These are phyloP conservation scores for Uloborus diversus DNA, from an alignment of 1,140 invertebrate genomes.

Conservation along the genomic window DNA sequence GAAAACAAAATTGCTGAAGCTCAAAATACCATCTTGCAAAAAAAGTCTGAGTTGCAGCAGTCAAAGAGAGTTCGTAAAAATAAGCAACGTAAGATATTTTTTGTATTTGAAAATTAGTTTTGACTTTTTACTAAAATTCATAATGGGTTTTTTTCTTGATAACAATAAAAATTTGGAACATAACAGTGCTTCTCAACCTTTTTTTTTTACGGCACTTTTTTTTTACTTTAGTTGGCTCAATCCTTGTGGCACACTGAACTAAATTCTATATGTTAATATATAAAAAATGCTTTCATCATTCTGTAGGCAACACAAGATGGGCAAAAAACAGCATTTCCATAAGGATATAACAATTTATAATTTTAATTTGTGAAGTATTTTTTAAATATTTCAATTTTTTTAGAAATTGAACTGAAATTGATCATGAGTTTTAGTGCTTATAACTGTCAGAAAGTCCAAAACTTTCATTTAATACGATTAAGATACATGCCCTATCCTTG, in stretches of 20 bases:
- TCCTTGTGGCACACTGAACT: too few relatives aligned
- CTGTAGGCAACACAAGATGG: too few relatives aligned
- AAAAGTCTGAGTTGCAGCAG: constrained; percentile 78
- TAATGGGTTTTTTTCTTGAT: constrained; percentile 10
- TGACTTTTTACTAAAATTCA: not conserved
- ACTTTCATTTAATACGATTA: too few relatives aligned
- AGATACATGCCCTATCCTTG: too few relatives aligned
- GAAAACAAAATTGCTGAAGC: constrained; percentile 76
- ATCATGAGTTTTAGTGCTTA: too few relatives aligned
- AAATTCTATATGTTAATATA: not conserved
- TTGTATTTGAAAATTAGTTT: not conserved
- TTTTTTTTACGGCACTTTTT: not conserved
- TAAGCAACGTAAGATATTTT: constrained; percentile 68
- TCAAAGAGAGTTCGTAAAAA: constrained; percentile 83
- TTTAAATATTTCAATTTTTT: too few relatives aligned
- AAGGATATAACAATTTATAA: too few relatives aligned
- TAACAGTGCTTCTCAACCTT: not conserved
- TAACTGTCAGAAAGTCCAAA: too few relatives aligned
- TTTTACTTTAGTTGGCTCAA: not conserved
- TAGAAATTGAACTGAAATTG: too few relatives aligned
- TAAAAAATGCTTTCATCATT: not conserved
- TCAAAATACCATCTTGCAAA: constrained; percentile 78
- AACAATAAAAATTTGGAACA: not conserved
- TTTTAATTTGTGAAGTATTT: too few relatives aligned
- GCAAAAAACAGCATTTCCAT: too few relatives aligned